A percentile compares a stretch with the other conserved stretches of the same genome.
Conservation (phyloP, 2,888 invertebrate genomes). For the Blastobasis lacticolella region DNA sequence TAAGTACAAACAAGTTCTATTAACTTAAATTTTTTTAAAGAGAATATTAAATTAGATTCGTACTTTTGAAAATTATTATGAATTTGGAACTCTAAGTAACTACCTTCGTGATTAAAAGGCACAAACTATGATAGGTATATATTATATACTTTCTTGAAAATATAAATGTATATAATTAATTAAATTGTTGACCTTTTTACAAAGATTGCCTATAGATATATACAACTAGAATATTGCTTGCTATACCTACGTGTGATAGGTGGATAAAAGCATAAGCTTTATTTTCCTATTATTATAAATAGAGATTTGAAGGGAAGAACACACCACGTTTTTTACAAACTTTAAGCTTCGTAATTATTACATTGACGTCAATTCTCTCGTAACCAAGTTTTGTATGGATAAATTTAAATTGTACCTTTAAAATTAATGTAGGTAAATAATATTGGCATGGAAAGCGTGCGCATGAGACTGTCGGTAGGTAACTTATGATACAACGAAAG, state of each 20-base stretch:
- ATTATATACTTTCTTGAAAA: conserved; percentile 15
- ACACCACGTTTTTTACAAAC: conserved; percentile 55
- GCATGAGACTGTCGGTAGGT: conserved; percentile 50
- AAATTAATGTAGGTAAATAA: conserved; percentile 17
- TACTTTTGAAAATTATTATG: too few relatives aligned
- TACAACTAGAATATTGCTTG: conserved; percentile 34
- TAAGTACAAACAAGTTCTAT: too few relatives aligned
- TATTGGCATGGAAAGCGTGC: conserved; percentile 50
- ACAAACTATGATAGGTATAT: conserved; percentile 26
- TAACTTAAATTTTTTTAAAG: too few relatives aligned
- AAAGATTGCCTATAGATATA: conserved; percentile 21
- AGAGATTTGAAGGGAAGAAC: conserved; percentile 27
- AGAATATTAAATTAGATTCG: too few relatives aligned
- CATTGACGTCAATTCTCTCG: conserved; percentile 64
- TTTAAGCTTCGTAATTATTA: conserved; percentile 52
- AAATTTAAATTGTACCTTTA: conserved; percentile 33
- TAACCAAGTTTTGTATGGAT: conserved; percentile 53
- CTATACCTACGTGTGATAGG: conserved; percentile 16
- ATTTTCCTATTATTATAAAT: conserved; percentile 42
- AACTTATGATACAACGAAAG: conserved; percentile 37
- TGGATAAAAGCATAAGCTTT: conserved; percentile 36
- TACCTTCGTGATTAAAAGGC: conserved; percentile 36
- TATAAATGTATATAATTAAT: conserved; percentile 19
- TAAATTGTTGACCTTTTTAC: conserved; percentile 20
- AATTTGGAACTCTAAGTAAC: conserved; percentile 6